Base-by-base conservation (phyloP, 1,140 invertebrate genomes). In the Heliothis subflexa region DNA sequence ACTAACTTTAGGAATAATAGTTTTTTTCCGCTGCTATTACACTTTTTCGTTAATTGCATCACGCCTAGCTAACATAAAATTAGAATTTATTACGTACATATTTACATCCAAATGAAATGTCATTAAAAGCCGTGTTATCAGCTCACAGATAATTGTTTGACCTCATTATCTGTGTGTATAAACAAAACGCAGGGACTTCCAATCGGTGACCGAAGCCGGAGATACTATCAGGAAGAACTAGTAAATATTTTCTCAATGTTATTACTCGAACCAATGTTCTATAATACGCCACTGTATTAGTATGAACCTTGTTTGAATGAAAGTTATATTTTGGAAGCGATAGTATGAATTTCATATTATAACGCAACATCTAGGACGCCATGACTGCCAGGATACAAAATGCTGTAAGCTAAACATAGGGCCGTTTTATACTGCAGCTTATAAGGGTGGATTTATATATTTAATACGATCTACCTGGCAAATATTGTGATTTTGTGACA, bases 161-260 rank as follows among this genome's bases (percentile, higher is more conserved):
- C 88, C 88, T 85, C 81, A 74, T 84, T 89, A 89, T 89, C 88
- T 83, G 73, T 66, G 52, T 21, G 25, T 76, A 78, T 82, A 84
- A 83, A 85, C 78, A 81, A 80, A 75, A 82, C 77, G 82, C 80
- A 83, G 86, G 73, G 81, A 54, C 79, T 75, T 71, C 55, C 50
- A 76, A 78, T 79, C 78, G 64, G 61, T 76, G 55, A 77, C 55
- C 61, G 71, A 66, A 75, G 50, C n/a, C 47, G 71, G 40, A 79
- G 66, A 77, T 80, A 80, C 40, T n/a, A 79, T 33, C 54, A 83
- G 77, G 78, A 80, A 78, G 74, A 76, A 78, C 70, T 71, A 61
- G 33, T 49, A 16, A 78, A 45, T 59, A 50, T 59, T 33, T 47
- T 61, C 13, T 54, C 14, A 25, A 57, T 13, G 13, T 73, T 57